Conservation (phyloP, 2,797 vertebrate species). For the Novumbra hubbsi region DNA sequence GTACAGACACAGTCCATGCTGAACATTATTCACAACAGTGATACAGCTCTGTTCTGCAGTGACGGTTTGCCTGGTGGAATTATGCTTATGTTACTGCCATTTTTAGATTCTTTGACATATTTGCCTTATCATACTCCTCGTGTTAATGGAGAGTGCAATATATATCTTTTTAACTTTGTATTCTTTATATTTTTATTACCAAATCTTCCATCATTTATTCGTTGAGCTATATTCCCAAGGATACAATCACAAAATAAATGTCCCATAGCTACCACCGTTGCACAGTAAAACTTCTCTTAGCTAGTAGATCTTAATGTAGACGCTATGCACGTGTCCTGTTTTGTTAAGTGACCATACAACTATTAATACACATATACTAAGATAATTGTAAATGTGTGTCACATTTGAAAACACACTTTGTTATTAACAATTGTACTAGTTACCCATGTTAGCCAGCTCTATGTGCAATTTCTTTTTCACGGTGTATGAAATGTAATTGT, state of each 20-base stretch:
- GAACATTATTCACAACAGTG: conserved; percentile 29
- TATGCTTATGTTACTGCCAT: conserved; percentile 55
- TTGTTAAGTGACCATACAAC: conserved; percentile 47
- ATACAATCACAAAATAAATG: conserved; percentile 2
- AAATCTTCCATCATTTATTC: conserved; percentile 49
- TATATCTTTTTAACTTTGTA: conserved; percentile 35
- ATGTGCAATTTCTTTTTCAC: conserved; percentile 58
- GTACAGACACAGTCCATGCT: conserved; percentile 13
- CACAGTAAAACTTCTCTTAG: conserved; percentile 29
- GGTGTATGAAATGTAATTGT: conserved; percentile 67
- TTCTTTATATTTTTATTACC: conserved; percentile 42
- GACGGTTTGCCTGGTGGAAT: conserved; percentile 37
- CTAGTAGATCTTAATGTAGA: conserved; percentile 38
- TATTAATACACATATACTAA: conserved; percentile 55
- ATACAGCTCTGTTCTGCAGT: conserved; percentile 27
- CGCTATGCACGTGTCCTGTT: conserved; percentile 34
- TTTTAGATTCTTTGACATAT: conserved; percentile 36
- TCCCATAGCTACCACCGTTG: conserved; percentile 21
- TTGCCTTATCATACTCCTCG: conserved; percentile 42
- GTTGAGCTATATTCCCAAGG: conserved; percentile 48
- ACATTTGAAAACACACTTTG: conserved; percentile 41
- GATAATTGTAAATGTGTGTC: conserved; percentile 40
- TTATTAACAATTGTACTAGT: conserved; percentile 41
- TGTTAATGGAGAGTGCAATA: conserved; percentile 68
- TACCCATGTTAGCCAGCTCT: conserved; percentile 51